Conservation (phyloP, 2,113 vertebrate genomes). For the Enhydra lutris region DNA sequence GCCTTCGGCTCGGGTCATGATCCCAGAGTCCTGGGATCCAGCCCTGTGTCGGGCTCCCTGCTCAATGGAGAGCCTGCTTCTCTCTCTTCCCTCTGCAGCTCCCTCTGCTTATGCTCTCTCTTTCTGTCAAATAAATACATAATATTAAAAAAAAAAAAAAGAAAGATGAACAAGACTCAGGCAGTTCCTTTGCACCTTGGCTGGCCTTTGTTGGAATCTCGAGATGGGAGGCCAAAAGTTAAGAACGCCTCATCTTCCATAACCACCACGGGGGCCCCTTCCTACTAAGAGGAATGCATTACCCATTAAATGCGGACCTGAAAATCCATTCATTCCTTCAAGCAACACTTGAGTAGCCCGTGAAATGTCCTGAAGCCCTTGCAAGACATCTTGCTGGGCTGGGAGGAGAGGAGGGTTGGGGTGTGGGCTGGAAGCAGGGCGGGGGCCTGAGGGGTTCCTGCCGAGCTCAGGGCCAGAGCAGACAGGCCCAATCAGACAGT, state of each 20-base stretch:
- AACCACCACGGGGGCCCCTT: background rate
- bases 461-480: background rate
- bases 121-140: no score
- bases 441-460: conserved; percentile 17
- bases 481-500: conserved; percentile 55
- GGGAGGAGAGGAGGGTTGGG: background rate
- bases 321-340: conserved; percentile 21
- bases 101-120: no score
- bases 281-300: background rate
- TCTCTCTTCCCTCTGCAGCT: no score
- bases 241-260: background rate
- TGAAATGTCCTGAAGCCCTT: background rate
- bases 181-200: background rate
- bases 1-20: no score
- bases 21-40: no score
- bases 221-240: background rate
- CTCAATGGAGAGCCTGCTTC: no score
- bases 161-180: background rate
- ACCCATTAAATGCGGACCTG: background rate
- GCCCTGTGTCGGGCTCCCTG: no score
- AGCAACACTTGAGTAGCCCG: background rate
- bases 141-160: no score
- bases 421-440: background rate
- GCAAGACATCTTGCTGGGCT: conserved; percentile 19
- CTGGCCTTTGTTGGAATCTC: background rate